phyloP scores from a whole-genome alignment of 2,888 invertebrate species.

The Leptogaster cylindrica region DNA sequence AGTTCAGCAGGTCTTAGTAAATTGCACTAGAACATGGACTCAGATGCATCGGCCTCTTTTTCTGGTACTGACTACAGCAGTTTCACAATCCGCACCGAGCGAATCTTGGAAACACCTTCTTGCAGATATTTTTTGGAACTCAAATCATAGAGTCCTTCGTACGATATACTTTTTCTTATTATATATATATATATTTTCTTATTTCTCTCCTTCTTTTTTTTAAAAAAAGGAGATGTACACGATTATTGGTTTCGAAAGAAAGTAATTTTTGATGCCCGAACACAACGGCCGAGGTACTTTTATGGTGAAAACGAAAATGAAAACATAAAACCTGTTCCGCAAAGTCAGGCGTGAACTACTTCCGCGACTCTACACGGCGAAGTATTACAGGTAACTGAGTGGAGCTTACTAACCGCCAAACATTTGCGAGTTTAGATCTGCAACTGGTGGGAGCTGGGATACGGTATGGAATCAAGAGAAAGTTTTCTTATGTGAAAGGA shows the following conservation, averaged over 20 bases:
- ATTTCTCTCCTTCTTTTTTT: too few species aligned
- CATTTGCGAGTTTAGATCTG: slow-evolving; percentile 21
- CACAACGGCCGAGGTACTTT: not conserved
- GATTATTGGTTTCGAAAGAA: slow-evolving; percentile 10
- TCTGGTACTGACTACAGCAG: too few species aligned
- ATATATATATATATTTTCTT: too few species aligned
- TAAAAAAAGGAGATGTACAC: too few species aligned
- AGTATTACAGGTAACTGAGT: slow-evolving; percentile 22
- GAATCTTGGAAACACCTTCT: too few species aligned
- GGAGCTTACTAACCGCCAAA: slow-evolving; percentile 15
- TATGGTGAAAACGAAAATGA: slow-evolving; percentile 21
- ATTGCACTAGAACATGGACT: too few species aligned
- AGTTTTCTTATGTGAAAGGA: slow-evolving; percentile 35
- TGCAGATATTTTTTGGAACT: too few species aligned
- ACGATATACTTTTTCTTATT: too few species aligned
- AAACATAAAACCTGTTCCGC: slow-evolving; percentile 25
- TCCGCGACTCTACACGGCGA: slow-evolving; percentile 13
- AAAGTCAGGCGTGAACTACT: slow-evolving; percentile 6
- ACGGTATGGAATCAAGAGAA: slow-evolving; percentile 12
- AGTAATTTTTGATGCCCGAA: slow-evolving; percentile 1
- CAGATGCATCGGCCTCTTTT: too few species aligned
- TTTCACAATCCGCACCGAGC: too few species aligned
- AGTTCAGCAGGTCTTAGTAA: too few species aligned
- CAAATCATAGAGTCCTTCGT: too few species aligned
- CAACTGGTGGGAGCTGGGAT: slow-evolving; percentile 28